Percentiles rank a stretch among this genome's conserved stretches.
Evolutionary conservation across 1,140 invertebrate species (phyloP).

Genomic region (Drosophila subobscura): DNA sequence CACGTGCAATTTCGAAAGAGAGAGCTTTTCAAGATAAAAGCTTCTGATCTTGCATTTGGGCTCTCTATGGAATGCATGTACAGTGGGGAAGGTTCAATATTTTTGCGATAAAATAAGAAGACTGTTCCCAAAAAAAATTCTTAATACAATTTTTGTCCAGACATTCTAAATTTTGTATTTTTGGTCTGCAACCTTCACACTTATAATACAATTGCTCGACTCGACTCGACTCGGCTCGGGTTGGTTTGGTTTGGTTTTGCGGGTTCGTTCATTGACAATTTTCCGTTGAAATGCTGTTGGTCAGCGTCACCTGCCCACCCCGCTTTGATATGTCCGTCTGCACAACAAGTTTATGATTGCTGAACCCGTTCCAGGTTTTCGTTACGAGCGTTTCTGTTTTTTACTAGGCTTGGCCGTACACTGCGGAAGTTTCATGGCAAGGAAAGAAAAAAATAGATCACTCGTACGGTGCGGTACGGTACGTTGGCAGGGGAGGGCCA

Average conservation of each 20-base stretch:
- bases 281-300: constrained; percentile 58
- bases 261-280: constrained; percentile 70
- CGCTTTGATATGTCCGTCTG: constrained; percentile 52
- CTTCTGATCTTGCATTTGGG: too few species aligned
- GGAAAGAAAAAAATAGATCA: constrained; percentile 33
- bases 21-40: too few species aligned
- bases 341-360: constrained; percentile 80
- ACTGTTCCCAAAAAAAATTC: too few species aligned
- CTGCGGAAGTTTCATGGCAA: constrained; percentile 64
- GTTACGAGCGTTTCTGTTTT: constrained; percentile 61
- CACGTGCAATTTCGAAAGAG: too few species aligned
- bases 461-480: neutral
- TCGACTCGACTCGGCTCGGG: too few species aligned
- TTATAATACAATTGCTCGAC: constrained; percentile 65
- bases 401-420: constrained; percentile 69
- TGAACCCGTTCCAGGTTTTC: constrained; percentile 71
- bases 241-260: too few species aligned
- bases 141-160: too few species aligned
- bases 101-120: too few species aligned
- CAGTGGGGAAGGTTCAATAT: too few species aligned
- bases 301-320: constrained; percentile 42
- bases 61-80: too few species aligned
- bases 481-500: neutral
- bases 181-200: too few species aligned
- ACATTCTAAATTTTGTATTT: too few species aligned